Percentiles rank a stretch among this genome's conserved stretches.
phyloP scores from a whole-genome alignment of 2,113 vertebrate species.

The Nannospalax galili region DNA sequence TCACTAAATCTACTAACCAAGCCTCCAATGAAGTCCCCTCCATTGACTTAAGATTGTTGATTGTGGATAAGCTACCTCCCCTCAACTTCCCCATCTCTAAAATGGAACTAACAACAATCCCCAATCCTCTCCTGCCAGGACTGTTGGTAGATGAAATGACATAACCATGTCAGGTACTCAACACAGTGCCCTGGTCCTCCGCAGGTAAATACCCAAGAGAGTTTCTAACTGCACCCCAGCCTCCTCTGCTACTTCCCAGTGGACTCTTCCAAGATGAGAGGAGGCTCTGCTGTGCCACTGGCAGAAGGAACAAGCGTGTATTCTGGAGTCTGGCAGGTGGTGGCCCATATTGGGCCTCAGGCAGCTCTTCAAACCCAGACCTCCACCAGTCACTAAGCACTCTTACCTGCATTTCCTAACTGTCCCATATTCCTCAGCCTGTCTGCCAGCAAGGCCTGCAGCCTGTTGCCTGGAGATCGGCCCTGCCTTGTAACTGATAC shows the following conservation, averaged over 20 bases:
- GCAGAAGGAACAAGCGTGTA: not conserved
- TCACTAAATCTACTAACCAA: not conserved
- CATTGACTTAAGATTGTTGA: not conserved
- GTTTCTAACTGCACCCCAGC: not conserved
- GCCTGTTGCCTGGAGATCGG: not conserved
- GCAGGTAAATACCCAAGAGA: not conserved
- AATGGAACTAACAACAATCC: not conserved
- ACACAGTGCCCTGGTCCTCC: not conserved
- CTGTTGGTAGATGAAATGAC: conserved; percentile 19
- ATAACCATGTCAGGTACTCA: not conserved
- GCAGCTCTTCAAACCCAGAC: not conserved
- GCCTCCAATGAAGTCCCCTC: not conserved
- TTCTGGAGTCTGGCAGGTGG: not conserved
- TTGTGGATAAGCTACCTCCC: not conserved
- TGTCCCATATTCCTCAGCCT: not conserved
- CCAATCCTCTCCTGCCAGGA: not conserved
- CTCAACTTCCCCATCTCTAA: conserved; percentile 33
- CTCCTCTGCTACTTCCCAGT: not conserved
- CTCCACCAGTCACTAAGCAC: not conserved
- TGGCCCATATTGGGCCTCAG: not conserved
- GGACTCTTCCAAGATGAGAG: not conserved
- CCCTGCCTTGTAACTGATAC: not conserved
- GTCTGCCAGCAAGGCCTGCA: not conserved
- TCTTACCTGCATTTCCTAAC: not conserved
- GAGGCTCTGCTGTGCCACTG: not conserved